phyloP scores from a whole-genome alignment of 2,797 vertebrate species.

The Gorsachius magnificus region DNA sequence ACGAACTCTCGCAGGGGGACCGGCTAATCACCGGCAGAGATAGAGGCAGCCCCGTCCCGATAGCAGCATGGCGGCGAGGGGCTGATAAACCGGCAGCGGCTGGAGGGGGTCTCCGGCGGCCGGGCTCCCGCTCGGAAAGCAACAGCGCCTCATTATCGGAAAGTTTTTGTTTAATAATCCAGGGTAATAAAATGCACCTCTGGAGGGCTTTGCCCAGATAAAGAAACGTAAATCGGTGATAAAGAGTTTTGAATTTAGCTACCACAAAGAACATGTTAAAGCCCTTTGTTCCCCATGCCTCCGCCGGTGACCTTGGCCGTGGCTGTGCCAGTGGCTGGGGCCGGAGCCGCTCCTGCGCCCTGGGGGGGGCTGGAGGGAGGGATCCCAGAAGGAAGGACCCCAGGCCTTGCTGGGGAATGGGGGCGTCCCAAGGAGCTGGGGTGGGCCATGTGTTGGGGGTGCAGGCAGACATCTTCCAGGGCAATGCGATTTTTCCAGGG shows the following conservation, averaged over 20 bases:
- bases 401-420: neutral
- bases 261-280: neutral
- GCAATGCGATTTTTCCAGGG: fast-evolving
- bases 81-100: slow-evolving; percentile 20
- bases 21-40: neutral
- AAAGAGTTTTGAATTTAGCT: slow-evolving; percentile 46
- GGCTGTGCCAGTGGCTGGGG: neutral
- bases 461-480: neutral
- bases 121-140: neutral
- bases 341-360: neutral
- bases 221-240: slow-evolving; percentile 36
- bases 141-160: neutral
- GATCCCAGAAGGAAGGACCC: neutral
- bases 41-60: neutral
- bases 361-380: neutral
- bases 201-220: slow-evolving; percentile 55
- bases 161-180: slow-evolving; percentile 62
- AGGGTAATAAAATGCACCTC: slow-evolving; percentile 51
- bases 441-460: fast-evolving
- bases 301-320: neutral
- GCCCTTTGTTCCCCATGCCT: neutral
- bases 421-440: neutral
- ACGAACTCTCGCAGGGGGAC: neutral
- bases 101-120: neutral
- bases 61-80: neutral